Evolutionary conservation across 2,888 invertebrate genomes (phyloP).

Genomic region (Eristalinus sepulchralis): DNA sequence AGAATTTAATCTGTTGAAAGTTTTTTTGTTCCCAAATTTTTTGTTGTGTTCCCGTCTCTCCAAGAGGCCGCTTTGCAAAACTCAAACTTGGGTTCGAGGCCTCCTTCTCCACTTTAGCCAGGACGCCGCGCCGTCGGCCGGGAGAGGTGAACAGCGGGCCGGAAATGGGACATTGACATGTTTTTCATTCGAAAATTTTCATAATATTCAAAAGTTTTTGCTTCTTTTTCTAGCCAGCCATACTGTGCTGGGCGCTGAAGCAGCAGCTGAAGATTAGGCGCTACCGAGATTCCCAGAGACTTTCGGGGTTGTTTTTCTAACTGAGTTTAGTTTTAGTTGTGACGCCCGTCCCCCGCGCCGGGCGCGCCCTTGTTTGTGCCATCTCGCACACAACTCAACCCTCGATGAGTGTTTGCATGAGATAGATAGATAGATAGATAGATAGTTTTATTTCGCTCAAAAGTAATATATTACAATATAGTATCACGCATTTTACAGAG

Average conservation of each 20-base stretch:
- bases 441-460: no score
- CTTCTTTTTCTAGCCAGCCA: neutral
- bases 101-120: neutral
- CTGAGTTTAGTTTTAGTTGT: conserved; percentile 16
- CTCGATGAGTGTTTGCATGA: neutral
- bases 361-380: neutral
- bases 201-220: conserved; percentile 63
- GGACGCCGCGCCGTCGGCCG: neutral
- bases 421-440: no score
- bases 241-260: conserved; percentile 9
- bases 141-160: conserved; percentile 36
- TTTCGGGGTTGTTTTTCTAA: conserved; percentile 20
- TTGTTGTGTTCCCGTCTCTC: neutral
- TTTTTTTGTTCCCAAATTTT: conserved; percentile 23
- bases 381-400: neutral
- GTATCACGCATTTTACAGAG: no score
- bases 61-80: conserved; percentile 20
- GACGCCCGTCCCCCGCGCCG: neutral
- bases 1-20: conserved; percentile 68
- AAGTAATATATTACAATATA: no score
- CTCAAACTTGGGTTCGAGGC: conserved; percentile 58
- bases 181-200: conserved; percentile 66
- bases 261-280: conserved; percentile 43
- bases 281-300: conserved; percentile 23
- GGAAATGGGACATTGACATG: conserved; percentile 64